A percentile compares a stretch with the other conserved stretches of the same genome.
Evolutionary conservation across 2,797 vertebrate species (phyloP).

Genomic region (Perodicticus potto): DNA sequence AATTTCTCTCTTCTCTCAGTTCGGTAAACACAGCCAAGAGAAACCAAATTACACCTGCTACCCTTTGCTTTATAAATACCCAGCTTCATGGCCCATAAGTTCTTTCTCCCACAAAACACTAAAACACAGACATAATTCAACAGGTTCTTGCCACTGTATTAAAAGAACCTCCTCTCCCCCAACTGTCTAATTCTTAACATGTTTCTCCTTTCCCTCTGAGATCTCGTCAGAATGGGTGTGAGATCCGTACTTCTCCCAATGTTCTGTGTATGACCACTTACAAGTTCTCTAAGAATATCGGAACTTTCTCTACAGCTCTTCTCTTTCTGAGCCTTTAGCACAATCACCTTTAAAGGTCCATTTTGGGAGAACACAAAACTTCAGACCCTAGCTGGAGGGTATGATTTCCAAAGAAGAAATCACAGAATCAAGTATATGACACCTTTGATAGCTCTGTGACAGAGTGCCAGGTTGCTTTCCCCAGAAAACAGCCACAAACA

Average conservation of each 20-base stretch:
- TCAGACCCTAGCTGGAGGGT: neutral
- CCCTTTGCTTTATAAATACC: neutral
- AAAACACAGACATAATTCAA: neutral
- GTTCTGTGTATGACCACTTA: neutral
- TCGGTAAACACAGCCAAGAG: neutral
- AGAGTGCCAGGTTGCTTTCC: neutral
- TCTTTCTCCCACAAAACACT: neutral
- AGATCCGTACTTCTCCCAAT: neutral
- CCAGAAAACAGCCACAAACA: neutral
- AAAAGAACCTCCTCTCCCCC: neutral
- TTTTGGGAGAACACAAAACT: neutral
- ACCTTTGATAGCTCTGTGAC: neutral
- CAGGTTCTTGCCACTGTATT: neutral
- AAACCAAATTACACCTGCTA: neutral
- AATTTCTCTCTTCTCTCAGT: neutral
- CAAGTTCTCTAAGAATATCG: neutral
- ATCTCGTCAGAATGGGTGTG: neutral
- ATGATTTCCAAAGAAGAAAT: neutral
- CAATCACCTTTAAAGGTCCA: neutral
- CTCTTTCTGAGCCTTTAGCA: neutral
- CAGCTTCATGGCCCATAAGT: neutral
- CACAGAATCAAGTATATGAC: neutral
- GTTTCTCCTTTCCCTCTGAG: neutral
- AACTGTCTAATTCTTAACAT: neutral
- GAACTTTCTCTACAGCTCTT: neutral